phyloP scores from a whole-genome alignment of 2,888 invertebrate species.

The Hypolimnas misippus region DNA sequence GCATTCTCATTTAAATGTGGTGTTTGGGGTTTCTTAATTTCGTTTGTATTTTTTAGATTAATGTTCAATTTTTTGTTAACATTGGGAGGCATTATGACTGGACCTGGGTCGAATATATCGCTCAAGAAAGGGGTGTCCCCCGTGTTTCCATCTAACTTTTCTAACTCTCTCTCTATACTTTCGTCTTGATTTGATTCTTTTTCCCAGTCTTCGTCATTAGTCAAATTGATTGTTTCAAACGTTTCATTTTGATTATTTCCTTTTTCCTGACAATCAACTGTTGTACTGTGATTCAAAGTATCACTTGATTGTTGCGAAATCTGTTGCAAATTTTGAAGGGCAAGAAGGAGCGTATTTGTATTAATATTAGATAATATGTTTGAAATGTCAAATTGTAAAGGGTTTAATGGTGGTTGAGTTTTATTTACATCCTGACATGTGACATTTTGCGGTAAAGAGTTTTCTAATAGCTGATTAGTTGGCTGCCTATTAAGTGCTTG shows the following conservation, averaged over 20 bases:
- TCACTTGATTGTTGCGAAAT: conserved; percentile 52
- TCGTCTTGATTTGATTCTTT: conserved; percentile 70
- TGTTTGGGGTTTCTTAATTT: conserved; percentile 51
- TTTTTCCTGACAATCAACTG: conserved; percentile 39
- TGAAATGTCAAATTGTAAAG: conserved; percentile 59
- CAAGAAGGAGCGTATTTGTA: conserved; percentile 69
- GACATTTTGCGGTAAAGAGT: not conserved
- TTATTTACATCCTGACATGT: conserved; percentile 13
- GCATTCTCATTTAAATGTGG: conserved; percentile 61
- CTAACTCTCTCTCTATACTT: conserved; percentile 70
- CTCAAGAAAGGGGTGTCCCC: conserved; percentile 76
- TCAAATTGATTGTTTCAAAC: conserved; percentile 72
- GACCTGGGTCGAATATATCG: conserved; percentile 79
- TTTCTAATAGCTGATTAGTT: not conserved
- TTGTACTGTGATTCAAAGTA: conserved; percentile 25
- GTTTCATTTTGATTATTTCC: conserved; percentile 25
- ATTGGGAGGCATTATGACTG: conserved; percentile 61
- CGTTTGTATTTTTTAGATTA: conserved; percentile 56
- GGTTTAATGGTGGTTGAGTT: conserved; percentile 29
- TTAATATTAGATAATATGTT: conserved; percentile 71
- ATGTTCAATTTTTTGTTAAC: conserved; percentile 64
- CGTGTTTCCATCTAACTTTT: conserved; percentile 67
- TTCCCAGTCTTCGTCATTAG: conserved; percentile 78
- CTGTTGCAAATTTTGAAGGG: conserved; percentile 76
- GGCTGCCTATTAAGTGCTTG: conserved; percentile 17